Evolutionary conservation across 2,113 vertebrate genomes (phyloP).

Genomic region (Lates calcarifer): DNA sequence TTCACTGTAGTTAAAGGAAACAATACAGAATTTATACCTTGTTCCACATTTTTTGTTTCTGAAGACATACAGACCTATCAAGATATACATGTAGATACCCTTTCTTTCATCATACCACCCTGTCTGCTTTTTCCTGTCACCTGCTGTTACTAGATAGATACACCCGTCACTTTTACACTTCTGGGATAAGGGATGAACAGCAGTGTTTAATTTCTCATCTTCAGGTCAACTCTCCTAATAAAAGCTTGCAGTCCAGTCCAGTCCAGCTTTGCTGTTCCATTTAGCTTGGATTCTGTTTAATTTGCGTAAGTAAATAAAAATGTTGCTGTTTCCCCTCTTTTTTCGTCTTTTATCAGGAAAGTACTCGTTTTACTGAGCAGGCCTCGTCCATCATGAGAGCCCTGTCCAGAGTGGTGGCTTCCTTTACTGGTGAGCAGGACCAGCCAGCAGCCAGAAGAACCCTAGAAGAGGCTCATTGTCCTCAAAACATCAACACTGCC

Average conservation of each 20-base stretch:
- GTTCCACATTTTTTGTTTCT: neutral
- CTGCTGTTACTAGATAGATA: neutral
- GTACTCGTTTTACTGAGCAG: conserved; percentile 87
- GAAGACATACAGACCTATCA: neutral
- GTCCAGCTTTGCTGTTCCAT: neutral
- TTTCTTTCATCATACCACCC: neutral
- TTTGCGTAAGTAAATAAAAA: neutral
- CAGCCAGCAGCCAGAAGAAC: conserved; percentile 77
- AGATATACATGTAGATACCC: neutral
- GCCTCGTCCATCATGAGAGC: conserved; percentile 85
- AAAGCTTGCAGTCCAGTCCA: too few species aligned
- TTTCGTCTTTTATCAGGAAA: conserved; percentile 85
- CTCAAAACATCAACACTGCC: conserved; percentile 55
- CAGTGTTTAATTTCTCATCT: too few species aligned
- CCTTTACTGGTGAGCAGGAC: conserved; percentile 82
- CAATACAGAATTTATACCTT: neutral
- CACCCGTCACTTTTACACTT: too few species aligned
- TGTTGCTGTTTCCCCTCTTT: neutral
- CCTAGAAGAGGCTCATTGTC: conserved; percentile 81
- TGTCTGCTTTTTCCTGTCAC: neutral
- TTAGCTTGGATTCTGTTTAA: conserved; percentile 13
- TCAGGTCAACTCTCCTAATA: too few species aligned
- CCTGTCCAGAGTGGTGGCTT: conserved; percentile 85
- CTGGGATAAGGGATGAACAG: too few species aligned
- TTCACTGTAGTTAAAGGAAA: neutral